phyloP scores from a whole-genome alignment of 2,797 vertebrate species.

The Bradypodion ventrale region DNA sequence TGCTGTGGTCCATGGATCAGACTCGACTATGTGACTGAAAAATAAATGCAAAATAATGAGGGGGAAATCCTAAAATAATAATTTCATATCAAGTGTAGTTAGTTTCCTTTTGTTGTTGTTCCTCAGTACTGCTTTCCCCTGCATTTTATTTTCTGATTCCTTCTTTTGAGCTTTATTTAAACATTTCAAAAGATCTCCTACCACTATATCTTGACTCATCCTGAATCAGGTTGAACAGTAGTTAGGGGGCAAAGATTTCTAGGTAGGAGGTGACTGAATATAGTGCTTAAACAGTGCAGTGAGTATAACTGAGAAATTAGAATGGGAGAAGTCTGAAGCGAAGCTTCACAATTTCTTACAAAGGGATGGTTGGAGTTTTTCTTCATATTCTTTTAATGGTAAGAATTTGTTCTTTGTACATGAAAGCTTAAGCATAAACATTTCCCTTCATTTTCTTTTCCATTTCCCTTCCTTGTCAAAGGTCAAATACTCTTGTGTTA shows the following conservation, averaged over 20 bases:
- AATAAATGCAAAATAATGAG: constrained; percentile 35
- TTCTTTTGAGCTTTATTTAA: constrained; percentile 47
- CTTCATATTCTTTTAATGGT: constrained; percentile 28
- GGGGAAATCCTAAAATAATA: constrained; percentile 41
- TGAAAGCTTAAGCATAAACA: constrained; percentile 1
- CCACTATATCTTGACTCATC: constrained; percentile 39
- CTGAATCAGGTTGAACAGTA: constrained; percentile 31
- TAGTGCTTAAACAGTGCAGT: constrained; percentile 48
- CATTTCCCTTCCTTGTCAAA: background rate
- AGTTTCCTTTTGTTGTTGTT: constrained; percentile 36
- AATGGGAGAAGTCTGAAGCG: constrained; percentile 22
- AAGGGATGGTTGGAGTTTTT: constrained; percentile 32
- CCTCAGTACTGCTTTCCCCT: background rate
- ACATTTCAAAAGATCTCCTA: constrained; percentile 51
- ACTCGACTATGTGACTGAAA: too few species aligned
- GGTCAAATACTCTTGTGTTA: constrained; percentile 7
- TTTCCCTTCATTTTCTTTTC: constrained; percentile 6
- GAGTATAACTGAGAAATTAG: constrained; percentile 19
- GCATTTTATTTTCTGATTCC: constrained; percentile 30
- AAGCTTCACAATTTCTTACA: constrained; percentile 24
- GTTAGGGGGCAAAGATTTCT: constrained; percentile 14
- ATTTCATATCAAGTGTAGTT: constrained; percentile 15
- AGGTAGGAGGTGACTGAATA: constrained; percentile 34
- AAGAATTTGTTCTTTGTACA: constrained; percentile 8
- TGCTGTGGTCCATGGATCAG: too few species aligned